Evolutionary conservation across 2,888 invertebrate species (phyloP).

Genomic region (Stomorhina lunata): DNA sequence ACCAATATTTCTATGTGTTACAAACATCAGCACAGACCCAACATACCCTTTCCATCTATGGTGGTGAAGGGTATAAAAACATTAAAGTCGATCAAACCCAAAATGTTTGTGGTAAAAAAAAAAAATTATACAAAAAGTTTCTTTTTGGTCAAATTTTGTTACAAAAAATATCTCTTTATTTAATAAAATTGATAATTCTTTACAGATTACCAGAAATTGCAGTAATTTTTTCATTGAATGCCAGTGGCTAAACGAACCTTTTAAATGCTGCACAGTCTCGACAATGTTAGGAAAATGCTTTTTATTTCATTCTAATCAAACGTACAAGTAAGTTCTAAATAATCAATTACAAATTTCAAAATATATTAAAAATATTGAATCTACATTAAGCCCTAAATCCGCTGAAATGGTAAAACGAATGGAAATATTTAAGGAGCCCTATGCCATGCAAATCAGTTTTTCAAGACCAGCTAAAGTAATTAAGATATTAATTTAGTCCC

Average conservation of each 20-base stretch:
- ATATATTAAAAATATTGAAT: neutral
- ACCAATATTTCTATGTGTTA: no score
- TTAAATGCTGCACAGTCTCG: neutral
- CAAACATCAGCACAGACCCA: no score
- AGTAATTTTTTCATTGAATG: neutral
- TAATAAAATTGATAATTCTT: neutral
- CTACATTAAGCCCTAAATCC: neutral
- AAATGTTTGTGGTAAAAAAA: no score
- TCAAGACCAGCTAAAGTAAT: neutral
- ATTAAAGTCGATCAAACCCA: no score
- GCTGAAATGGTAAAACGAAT: neutral
- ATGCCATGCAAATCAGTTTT: neutral
- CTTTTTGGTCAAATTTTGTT: no score
- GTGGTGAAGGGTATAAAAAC: no score
- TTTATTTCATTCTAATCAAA: slow-evolving; percentile 12
- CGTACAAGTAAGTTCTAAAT: neutral
- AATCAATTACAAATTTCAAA: neutral
- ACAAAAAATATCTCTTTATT: no score
- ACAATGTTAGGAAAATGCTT: slow-evolving; percentile 32
- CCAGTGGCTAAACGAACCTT: neutral
- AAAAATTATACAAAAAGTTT: no score
- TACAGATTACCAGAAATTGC: neutral
- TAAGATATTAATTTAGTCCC: neutral
- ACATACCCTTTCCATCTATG: no score
- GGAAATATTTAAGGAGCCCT: slow-evolving; percentile 10